Evolutionary conservation across 2,797 vertebrate species (phyloP).

Genomic region (Crax fasciolata): DNA sequence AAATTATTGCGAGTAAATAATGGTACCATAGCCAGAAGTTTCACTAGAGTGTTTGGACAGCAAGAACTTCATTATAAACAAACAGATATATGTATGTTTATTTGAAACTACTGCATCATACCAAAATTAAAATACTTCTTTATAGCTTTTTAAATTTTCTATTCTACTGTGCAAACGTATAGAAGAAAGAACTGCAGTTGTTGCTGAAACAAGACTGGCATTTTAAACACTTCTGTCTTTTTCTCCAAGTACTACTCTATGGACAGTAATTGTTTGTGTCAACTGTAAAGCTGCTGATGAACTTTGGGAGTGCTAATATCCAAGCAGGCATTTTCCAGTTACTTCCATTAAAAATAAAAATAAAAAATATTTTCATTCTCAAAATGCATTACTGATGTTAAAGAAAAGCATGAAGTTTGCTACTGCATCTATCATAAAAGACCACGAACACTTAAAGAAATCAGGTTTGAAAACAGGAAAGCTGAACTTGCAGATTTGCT

Average conservation of each 20-base stretch:
- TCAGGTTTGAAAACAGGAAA: not conserved
- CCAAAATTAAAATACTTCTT: not conserved
- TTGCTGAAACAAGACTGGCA: not conserved
- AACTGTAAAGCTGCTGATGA: not conserved
- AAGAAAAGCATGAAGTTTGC: not conserved
- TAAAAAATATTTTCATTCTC: not conserved
- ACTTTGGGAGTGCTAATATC: not conserved
- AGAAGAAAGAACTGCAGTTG: not conserved
- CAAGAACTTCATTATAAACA: not conserved
- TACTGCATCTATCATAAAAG: not conserved
- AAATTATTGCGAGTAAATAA: not conserved
- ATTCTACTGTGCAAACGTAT: not conserved
- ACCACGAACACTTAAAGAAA: accelerated
- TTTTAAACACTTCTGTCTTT: not conserved
- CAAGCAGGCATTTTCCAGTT: not conserved
- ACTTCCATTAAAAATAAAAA: not conserved
- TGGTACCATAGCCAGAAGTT: not conserved
- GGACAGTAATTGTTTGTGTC: not conserved
- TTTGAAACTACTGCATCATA: not conserved
- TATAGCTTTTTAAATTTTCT: not conserved
- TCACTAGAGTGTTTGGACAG: not conserved
- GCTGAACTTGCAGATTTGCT: not conserved
- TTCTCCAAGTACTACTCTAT: not conserved
- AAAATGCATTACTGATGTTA: not conserved
- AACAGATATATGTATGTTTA: not conserved